Base-by-base conservation (phyloP, 1,140 invertebrate species). In the Lordiphosa stackelbergi region DNA sequence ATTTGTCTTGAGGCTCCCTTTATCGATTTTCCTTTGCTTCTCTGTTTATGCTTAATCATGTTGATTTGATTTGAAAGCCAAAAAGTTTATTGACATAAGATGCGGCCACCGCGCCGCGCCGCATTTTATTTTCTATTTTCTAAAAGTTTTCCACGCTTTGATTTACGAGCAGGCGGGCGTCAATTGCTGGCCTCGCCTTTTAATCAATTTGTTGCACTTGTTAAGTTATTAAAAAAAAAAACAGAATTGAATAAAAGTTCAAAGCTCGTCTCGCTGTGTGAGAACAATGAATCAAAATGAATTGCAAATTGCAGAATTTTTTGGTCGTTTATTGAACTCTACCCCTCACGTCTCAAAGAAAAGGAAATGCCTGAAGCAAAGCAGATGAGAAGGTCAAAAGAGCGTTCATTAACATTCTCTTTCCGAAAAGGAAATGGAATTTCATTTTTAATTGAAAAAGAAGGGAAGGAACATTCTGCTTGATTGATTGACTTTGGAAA, bases 21-120 rank as follows among this genome's bases (percentile, higher is more conserved):
- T 55, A 75, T 83, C 53, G 72, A 72, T 75, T 71, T 61, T 38
- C 34, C 24, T 34, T 16, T 46, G 16, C 52, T 34, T 48, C 36
- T 16, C 41, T 24, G 19, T 57, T 63, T 43, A 11, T 31, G 13
- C 36, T 52, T 41, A 36, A 47, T 35, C 38, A 24, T 40, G 37
- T 75, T 79, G 73, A 73, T 83, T 72, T 71, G 53, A 65, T 61
- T 83, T 81, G 63, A 64, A 64, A 71, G 66, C 59, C 53, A 72
- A 65, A 46, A 71, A 75, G 77, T 83, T 81, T 83, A 83, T 83
- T 81, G 75, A 75, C 71, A 81, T 61, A 58, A 71, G 66, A 75
- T 78, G 73, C 69, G 59, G 56, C 34, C 35, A 36, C 36, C 28
- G 31, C 35, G 40, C 36, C 28, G 31, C 49, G 13, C 34, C 37